Base-by-base conservation (phyloP, 2,888 invertebrate genomes). In the Torymus aiolomorphi region DNA sequence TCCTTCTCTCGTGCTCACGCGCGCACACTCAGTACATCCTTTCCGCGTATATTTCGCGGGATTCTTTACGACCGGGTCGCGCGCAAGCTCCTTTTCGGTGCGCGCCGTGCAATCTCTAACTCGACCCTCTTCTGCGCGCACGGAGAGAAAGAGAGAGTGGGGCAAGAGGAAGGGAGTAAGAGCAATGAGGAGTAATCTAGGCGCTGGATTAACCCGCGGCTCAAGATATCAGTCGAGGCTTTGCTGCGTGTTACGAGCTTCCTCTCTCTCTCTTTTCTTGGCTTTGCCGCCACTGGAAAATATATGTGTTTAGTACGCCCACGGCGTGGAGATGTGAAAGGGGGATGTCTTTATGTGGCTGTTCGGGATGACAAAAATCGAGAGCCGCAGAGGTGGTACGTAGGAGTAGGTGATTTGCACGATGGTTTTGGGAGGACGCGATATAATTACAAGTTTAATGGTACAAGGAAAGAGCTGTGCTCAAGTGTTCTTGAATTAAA, bases 131-230 rank as follows among this genome's bases (percentile, higher is more conserved):
- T 20, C 49, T 56, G 20, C 5, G 18, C 5, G 5, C n/a, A 16
- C 12, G 14, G 67, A 56, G 67, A n/a, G n/a, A 20, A 18, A 73
- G 31, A 63, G 51, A 73, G 49, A 42, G 57, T 51, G 57, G 8
- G 51, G 20, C n/a, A 42, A 49, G 49, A 67, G 78, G 75, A 59
- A 66, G 24, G 86, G 56, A 56, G 54, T 13, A 14, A 49, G 62
- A 87, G 88, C 88, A 89, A 88, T 86, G 87, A 86, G 85, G 84
- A 88, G 88, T 89, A 88, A 89, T 89, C 88, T 86, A 87, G 87
- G 84, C 84, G 86, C 84, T 86, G 87, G 88, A 89, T 89, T 89
- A 89, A 89, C 86, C 86, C 87, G 81, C 81, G 85, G 86, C 87
- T 89, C 88, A 86, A 87, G 88, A 88, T 89, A 89, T 88, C 88